Conservation (phyloP, 2,797 vertebrate genomes). For the Clarias platycephalus region DNA sequence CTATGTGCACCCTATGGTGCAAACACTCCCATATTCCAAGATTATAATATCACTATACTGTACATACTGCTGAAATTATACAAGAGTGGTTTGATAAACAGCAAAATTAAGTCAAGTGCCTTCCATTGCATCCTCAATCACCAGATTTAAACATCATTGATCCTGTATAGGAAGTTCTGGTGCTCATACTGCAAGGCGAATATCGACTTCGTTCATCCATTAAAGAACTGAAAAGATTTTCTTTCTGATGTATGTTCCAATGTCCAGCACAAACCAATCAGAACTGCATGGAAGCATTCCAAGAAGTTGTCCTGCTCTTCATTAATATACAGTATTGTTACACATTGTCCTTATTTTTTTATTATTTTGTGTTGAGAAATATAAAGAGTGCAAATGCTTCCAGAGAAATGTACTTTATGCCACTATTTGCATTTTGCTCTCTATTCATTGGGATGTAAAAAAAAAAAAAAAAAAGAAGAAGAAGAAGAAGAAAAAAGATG, state of each 20-base stretch:
- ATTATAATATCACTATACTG: neutral
- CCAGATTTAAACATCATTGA: conserved; percentile 3
- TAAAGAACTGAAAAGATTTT: neutral
- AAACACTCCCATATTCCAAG: neutral
- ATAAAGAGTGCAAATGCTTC: neutral
- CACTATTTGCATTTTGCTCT: neutral
- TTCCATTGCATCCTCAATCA: neutral
- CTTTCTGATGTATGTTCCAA: conserved; percentile 10
- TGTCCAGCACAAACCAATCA: conserved; percentile 1
- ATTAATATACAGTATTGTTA: conserved; percentile 8
- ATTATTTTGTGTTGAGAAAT: neutral
- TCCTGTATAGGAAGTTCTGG: neutral
- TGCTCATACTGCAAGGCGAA: neutral
- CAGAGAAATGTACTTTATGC: neutral
- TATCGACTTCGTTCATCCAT: conserved; percentile 1
- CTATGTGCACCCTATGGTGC: conserved; percentile 1
- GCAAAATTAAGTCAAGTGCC: neutral
- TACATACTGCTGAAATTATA: neutral
- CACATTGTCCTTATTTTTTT: neutral
- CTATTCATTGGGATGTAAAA: neutral
- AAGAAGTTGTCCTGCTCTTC: neutral
- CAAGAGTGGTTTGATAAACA: conserved; percentile 13
- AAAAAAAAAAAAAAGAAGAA: too few species aligned
- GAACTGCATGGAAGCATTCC: neutral
- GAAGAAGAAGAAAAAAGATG: neutral